A percentile compares a stretch with the other conserved stretches of the same genome.
phyloP scores from a whole-genome alignment of 2,888 invertebrate genomes.

The Venusia cambrica region DNA sequence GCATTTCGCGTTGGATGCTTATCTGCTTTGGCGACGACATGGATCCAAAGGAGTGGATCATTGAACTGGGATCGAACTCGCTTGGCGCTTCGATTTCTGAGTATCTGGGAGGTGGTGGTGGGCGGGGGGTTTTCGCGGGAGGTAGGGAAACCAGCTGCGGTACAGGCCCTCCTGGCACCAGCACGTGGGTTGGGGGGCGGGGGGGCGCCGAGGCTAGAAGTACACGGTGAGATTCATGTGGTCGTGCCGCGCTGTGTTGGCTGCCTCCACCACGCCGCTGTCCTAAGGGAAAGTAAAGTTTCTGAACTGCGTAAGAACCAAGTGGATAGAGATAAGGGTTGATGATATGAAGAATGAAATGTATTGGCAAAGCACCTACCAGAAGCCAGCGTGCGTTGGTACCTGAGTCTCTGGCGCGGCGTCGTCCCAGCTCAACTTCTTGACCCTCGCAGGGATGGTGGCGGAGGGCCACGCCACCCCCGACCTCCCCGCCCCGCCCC shows the following conservation, averaged over 20 bases:
- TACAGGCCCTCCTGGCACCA: too few species aligned
- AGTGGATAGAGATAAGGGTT: too few species aligned
- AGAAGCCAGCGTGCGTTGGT: conserved; percentile 8
- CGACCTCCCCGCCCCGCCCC: conserved; percentile 51
- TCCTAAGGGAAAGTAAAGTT: conserved; percentile 49
- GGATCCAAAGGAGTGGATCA: too few species aligned
- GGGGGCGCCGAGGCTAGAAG: conserved; percentile 65
- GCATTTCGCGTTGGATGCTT: too few species aligned
- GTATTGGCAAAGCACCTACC: conserved; percentile 12
- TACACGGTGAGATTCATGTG: conserved; percentile 87
- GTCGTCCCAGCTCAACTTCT: conserved; percentile 85
- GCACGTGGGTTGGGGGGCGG: conserved; percentile 6
- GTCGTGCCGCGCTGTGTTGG: conserved; percentile 68
- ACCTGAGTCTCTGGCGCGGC: conserved; percentile 30
- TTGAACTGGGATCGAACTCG: too few species aligned
- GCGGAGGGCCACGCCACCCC: conserved; percentile 84
- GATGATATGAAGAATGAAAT: too few species aligned
- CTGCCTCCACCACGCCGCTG: conserved; percentile 57
- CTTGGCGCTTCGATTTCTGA: too few species aligned
- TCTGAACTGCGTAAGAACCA: too few species aligned
- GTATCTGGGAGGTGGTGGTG: background rate
- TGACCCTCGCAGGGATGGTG: conserved; percentile 86
- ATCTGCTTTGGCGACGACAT: too few species aligned
- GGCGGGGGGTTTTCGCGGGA: background rate
- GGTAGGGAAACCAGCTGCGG: too few species aligned